Conservation (phyloP, 2,113 vertebrate genomes). For the Leptocoma aspasia region DNA sequence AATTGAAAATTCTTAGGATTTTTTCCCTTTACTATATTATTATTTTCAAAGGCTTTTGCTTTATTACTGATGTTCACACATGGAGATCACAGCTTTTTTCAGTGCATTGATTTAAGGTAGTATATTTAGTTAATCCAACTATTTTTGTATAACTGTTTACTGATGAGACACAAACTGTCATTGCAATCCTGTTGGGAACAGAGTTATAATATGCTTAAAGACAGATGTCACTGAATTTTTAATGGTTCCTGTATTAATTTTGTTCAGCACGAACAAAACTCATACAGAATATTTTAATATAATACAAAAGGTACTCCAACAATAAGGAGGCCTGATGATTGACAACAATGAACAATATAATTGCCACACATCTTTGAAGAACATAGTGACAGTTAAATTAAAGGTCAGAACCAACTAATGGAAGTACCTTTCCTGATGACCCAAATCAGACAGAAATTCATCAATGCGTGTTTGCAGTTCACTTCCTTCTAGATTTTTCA, state of each 20-base stretch:
- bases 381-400: not conserved
- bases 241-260: slow-evolving; percentile 19
- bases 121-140: slow-evolving; percentile 15
- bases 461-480: slow-evolving; percentile 86
- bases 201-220: not conserved
- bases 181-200: not conserved
- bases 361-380: not conserved
- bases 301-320: not conserved
- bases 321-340: not conserved
- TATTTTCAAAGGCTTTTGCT: not conserved
- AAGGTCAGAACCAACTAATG: not conserved
- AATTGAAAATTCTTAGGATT: not conserved
- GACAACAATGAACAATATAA: not conserved
- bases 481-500: slow-evolving; percentile 82
- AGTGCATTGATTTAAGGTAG: not conserved
- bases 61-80: not conserved
- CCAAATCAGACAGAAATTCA: slow-evolving; percentile 90
- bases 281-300: not conserved
- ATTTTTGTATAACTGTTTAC: slow-evolving; percentile 24
- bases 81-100: not conserved
- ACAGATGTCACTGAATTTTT: slow-evolving; percentile 28
- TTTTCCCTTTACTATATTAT: not conserved
- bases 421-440: slow-evolving; percentile 92
- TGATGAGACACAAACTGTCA: slow-evolving; percentile 40
- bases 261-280: not conserved